Evolutionary conservation across 2,113 vertebrate genomes (phyloP).

Genomic region (Leptodactylus fuscus): DNA sequence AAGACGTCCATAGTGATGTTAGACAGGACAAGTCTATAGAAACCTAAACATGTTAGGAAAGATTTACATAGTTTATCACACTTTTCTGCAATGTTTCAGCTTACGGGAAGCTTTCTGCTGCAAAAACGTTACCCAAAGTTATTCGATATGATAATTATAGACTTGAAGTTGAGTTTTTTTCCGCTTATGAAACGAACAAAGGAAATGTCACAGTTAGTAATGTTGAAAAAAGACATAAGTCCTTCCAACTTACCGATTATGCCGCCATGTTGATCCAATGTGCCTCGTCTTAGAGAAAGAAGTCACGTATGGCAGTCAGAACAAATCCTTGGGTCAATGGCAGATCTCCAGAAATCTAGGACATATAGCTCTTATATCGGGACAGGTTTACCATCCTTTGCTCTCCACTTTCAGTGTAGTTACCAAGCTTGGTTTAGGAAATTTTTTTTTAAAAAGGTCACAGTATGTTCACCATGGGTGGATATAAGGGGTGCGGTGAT

Average conservation of each 20-base stretch:
- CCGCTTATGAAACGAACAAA: background rate
- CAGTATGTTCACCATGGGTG: too few relatives aligned
- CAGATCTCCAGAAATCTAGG: background rate
- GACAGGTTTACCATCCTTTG: too few relatives aligned
- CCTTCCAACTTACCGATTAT: background rate
- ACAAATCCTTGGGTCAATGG: background rate
- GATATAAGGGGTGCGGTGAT: too few relatives aligned
- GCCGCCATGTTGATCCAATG: background rate
- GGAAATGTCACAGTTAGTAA: background rate
- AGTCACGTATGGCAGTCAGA: too few relatives aligned
- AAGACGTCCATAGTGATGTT: background rate
- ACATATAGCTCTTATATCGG: too few relatives aligned
- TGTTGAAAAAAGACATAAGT: background rate
- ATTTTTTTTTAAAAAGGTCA: too few relatives aligned
- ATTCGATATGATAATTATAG: background rate
- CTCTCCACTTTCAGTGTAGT: too few relatives aligned
- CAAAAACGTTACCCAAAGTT: background rate
- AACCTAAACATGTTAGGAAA: background rate
- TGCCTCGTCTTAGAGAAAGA: background rate
- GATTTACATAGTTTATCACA: conserved; percentile 19
- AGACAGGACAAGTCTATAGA: background rate
- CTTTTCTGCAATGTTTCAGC: background rate
- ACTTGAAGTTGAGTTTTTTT: background rate
- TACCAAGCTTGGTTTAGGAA: too few relatives aligned
- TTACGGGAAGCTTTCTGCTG: background rate